Percentiles rank a stretch among this genome's conserved stretches.
Evolutionary conservation across 2,797 vertebrate genomes (phyloP).

Genomic region (Tokudaia tokunoshimensis): DNA sequence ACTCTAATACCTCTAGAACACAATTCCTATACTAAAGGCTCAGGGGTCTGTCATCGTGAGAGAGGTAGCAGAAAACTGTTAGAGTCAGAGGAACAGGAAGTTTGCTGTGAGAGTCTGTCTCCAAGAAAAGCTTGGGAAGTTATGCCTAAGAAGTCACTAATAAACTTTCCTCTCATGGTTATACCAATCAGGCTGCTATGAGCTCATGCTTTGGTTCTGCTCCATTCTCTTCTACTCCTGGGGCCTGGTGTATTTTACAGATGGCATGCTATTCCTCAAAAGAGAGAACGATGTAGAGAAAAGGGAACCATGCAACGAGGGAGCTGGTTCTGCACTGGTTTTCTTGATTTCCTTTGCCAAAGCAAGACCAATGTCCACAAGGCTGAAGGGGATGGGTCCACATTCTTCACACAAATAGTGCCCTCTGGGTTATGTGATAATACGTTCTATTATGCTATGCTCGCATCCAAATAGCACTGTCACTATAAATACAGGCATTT

Average conservation of each 20-base stretch:
- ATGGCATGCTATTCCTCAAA: background rate
- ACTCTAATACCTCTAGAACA: background rate
- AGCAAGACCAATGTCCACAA: background rate
- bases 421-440: background rate
- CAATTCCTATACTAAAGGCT: background rate
- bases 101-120: background rate
- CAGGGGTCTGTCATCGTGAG: background rate
- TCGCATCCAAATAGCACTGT: background rate
- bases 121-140: background rate
- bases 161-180: background rate
- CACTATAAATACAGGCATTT: background rate
- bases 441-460: background rate
- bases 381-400: background rate
- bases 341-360: background rate
- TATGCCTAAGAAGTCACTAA: background rate
- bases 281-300: background rate
- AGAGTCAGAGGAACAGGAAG: background rate
- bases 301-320: background rate
- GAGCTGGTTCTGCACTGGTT: background rate
- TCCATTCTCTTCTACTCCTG: background rate
- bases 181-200: background rate
- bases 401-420: background rate
- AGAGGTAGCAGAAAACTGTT: background rate
- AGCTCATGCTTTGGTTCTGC: background rate
- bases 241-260: background rate